Evolutionary conservation across 2,113 vertebrate genomes (phyloP).

Genomic region (Xerus inauris): DNA sequence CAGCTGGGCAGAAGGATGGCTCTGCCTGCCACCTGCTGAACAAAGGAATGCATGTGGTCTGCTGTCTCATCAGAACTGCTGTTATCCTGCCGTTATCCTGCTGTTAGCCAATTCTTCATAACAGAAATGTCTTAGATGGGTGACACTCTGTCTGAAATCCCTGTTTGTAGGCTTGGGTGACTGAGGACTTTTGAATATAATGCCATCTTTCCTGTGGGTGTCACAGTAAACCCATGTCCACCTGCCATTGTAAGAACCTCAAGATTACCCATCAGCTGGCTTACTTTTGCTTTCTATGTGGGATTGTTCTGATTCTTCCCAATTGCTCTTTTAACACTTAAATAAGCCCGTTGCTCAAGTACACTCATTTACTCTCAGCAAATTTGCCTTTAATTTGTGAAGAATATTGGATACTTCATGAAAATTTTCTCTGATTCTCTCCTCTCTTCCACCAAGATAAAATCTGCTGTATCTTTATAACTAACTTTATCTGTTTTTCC

Average conservation of each 20-base stretch:
- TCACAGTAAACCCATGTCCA: not conserved
- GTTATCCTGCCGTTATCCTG: not conserved
- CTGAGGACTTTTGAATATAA: not conserved
- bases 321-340: not conserved
- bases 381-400: conserved; percentile 37
- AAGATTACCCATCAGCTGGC: not conserved
- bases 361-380: not conserved
- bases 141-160: not conserved
- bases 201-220: too few species aligned
- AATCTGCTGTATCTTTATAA: not conserved
- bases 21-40: too few species aligned
- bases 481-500: not conserved
- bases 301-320: not conserved
- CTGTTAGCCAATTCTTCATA: not conserved
- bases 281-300: not conserved
- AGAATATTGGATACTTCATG: not conserved
- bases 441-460: not conserved
- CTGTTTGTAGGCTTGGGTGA: not conserved
- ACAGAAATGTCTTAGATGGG: not conserved
- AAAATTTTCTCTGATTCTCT: conserved; percentile 3
- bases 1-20: not conserved
- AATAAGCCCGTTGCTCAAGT: not conserved
- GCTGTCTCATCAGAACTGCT: not conserved
- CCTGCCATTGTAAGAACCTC: not conserved
- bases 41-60: not conserved